Conservation (phyloP, 1,140 invertebrate genomes). For the Tribolium madens region DNA sequence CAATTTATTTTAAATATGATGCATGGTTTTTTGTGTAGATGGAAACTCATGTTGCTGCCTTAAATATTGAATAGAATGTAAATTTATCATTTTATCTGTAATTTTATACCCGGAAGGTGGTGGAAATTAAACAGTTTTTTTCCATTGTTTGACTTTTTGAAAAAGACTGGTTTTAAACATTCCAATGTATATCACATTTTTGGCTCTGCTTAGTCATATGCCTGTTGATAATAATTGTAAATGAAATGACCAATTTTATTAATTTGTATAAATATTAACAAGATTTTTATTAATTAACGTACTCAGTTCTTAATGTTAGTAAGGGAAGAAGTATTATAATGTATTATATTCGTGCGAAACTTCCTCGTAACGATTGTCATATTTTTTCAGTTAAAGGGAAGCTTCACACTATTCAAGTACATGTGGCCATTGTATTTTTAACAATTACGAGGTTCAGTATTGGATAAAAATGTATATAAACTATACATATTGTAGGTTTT, state of each 20-base stretch:
- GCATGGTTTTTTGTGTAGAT: slow-evolving; percentile 20
- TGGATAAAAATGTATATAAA: slow-evolving; percentile 40
- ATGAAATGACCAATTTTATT: slow-evolving; percentile 40
- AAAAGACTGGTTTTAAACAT: slow-evolving; percentile 39
- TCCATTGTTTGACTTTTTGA: slow-evolving; percentile 18
- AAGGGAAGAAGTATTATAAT: slow-evolving; percentile 36
- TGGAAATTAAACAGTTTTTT: slow-evolving; percentile 4
- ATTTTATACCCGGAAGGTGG: slow-evolving; percentile 15
- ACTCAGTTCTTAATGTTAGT: slow-evolving; percentile 42
- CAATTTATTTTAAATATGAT: slow-evolving; percentile 48
- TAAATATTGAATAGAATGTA: slow-evolving; percentile 24
- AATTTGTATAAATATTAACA: slow-evolving; percentile 41
- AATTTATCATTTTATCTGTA: too few species aligned
- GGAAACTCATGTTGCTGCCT: slow-evolving; percentile 33
- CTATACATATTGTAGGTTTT: slow-evolving; percentile 48
- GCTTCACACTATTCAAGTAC: slow-evolving; percentile 30
- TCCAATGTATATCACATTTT: slow-evolving; percentile 36
- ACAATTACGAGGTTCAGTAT: slow-evolving; percentile 51
- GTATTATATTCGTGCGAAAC: slow-evolving; percentile 23
- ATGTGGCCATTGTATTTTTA: slow-evolving; percentile 51
- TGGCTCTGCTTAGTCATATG: slow-evolving; percentile 40
- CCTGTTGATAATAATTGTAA: slow-evolving; percentile 37
- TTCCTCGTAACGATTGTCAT: slow-evolving; percentile 4
- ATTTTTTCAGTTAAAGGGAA: slow-evolving; percentile 11
- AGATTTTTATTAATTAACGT: slow-evolving; percentile 38